Conservation (phyloP, 2,797 vertebrate species). For the Nyctibius grandis region DNA sequence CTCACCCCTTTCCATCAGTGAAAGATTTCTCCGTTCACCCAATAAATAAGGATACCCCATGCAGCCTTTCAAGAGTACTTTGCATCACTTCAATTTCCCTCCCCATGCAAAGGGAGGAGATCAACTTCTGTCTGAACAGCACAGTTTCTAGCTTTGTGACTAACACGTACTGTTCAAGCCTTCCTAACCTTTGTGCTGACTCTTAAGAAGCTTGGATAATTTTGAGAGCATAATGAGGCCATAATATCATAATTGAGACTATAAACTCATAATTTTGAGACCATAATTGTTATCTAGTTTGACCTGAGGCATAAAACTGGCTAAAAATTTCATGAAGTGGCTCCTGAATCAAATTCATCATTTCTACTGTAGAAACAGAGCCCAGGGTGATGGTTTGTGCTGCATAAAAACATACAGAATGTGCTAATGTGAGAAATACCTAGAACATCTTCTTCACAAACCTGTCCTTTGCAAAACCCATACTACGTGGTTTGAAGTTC, state of each 20-base stretch:
- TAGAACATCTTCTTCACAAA: not conserved
- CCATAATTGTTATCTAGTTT: not conserved
- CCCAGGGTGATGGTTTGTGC: not conserved
- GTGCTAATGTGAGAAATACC: not conserved
- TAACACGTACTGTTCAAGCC: not conserved
- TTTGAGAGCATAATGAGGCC: not conserved
- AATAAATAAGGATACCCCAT: not conserved
- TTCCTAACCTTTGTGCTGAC: not conserved
- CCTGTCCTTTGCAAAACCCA: not conserved
- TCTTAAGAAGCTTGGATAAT: not conserved
- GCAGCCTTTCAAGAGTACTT: not conserved
- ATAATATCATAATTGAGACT: constrained; percentile 5
- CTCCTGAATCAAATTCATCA: constrained; percentile 3
- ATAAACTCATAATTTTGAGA: constrained; percentile 22
- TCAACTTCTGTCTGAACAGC: not conserved
- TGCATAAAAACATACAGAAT: not conserved
- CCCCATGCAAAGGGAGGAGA: not conserved
- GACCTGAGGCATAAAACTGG: not conserved
- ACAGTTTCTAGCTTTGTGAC: not conserved
- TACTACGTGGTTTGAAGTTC: not conserved
- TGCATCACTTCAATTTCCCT: not conserved
- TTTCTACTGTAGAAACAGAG: not conserved
- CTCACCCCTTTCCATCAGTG: not conserved
- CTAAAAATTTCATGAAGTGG: not conserved
- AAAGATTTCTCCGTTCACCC: not conserved